A percentile compares a stretch with the other conserved stretches of the same genome.
These are phyloP conservation scores for Trogon surrucura DNA, from an alignment of 2,113 vertebrate species.

Conservation along the genomic window DNA sequence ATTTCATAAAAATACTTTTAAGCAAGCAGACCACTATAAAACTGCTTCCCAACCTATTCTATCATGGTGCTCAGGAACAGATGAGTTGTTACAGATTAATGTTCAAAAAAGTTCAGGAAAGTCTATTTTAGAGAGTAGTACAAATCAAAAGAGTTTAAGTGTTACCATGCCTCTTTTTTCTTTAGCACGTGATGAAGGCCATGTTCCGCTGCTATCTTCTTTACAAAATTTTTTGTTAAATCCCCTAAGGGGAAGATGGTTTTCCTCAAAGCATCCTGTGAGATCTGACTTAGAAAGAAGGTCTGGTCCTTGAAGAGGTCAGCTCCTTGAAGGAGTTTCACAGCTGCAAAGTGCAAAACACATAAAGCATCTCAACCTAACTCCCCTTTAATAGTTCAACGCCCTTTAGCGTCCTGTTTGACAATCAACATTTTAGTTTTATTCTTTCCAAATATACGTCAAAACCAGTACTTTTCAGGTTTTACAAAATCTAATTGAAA, in stretches of 20 bases:
- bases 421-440: background rate
- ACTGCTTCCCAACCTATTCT: background rate
- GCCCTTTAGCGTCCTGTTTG: background rate
- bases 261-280: conserved; percentile 87
- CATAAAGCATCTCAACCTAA: background rate
- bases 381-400: background rate
- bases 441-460: background rate
- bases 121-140: background rate
- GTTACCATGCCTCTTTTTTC: conserved; percentile 91
- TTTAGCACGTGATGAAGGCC: conserved; percentile 89
- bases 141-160: conserved; percentile 31
- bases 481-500: background rate
- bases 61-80: background rate
- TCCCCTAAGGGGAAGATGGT: conserved; percentile 94
- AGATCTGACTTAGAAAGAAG: conserved; percentile 96
- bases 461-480: background rate
- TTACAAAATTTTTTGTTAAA: conserved; percentile 92
- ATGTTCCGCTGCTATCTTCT: conserved; percentile 91
- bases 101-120: background rate
- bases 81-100: background rate
- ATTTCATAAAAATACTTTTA: background rate
- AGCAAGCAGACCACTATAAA: background rate
- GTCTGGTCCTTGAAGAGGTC: conserved; percentile 95
- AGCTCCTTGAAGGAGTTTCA: conserved; percentile 86
- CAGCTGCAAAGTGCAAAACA: conserved; percentile 76